Evolutionary conservation across 2,888 invertebrate species (phyloP), one percentile per base, ranked within the genome.

Genomic region (Temnothorax ravouxi): DNA sequence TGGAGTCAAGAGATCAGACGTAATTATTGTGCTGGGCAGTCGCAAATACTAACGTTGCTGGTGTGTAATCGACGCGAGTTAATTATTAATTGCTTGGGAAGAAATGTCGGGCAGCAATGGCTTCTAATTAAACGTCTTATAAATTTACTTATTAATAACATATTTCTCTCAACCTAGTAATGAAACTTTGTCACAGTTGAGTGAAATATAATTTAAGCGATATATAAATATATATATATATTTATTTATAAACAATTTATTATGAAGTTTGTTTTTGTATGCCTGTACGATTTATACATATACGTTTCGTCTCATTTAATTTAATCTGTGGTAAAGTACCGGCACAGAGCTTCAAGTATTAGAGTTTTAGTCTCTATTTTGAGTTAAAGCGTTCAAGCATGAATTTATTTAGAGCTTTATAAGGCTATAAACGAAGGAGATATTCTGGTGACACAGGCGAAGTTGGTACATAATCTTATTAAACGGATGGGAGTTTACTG

Each of bases 381-480:
- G 18, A n/a, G n/a, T 72, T 56, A 34, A 66, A 79, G 34, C 13
- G 34, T 38, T 56, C 44, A 59, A 59, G 18, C 34, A 59, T 18
- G 50, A 80, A 72, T 72, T 72, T 80, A 72, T 25, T 80, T 80
- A 29, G 71, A 47, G n/a, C 18, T 80, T 80, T 72, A 72, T 59
- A 80, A 71, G 79, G 47, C 47, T 79, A 6, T 79, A 79, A 79
- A 59, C 72, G 59, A 79, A 54, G 41, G 41, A 67, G 41, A 29
- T 72, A 72, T 80, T 29, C 79, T 25, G 38, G 50, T n/a, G 79
- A 72, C 59, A 61, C 59, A 13, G 25, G 59, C 59, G 9, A 71
- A 71, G 59, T 72, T 72, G 38, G 25, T 71, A 79, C 77, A 44
- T 76, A 72, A 80, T 80, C 72, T 80, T 80, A 80, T 80, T 80